Conservation (phyloP, 2,113 vertebrate species). For the Fulica atra region DNA sequence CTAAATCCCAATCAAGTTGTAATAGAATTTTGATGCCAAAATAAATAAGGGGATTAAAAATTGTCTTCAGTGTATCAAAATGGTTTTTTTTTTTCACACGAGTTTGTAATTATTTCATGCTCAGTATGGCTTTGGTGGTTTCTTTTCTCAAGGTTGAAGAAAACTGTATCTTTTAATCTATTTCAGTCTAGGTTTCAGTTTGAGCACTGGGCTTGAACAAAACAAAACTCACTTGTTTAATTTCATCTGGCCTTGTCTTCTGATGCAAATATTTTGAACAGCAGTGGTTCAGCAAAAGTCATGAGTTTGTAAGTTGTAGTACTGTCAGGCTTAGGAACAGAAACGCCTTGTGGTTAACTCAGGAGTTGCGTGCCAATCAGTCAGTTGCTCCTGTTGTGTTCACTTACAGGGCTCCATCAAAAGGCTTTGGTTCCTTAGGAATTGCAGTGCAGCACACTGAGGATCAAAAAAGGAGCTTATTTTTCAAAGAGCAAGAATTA, state of each 20-base stretch:
- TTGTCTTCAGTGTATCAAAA: background rate
- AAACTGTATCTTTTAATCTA: background rate
- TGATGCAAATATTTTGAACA: background rate
- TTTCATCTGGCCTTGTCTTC: background rate
- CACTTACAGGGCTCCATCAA: background rate
- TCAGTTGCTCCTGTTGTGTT: background rate
- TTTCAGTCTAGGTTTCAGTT: background rate
- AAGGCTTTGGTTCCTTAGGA: background rate
- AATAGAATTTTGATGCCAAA: background rate
- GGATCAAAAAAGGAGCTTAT: background rate
- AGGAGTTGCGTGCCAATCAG: background rate
- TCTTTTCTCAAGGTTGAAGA: background rate
- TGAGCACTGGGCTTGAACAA: background rate
- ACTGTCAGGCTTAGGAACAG: background rate
- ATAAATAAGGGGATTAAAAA: background rate
- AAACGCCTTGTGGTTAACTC: background rate
- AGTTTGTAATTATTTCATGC: background rate
- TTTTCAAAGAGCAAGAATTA: background rate
- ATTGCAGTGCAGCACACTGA: background rate
- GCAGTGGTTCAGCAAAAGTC: background rate
- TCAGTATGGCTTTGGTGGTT: background rate
- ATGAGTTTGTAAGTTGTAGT: background rate
- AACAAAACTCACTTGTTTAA: background rate
- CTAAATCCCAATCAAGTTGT: background rate
- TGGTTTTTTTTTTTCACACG: background rate